Evolutionary conservation across 2,113 vertebrate species (phyloP).

Genomic region (Prochilodus magdalenae): DNA sequence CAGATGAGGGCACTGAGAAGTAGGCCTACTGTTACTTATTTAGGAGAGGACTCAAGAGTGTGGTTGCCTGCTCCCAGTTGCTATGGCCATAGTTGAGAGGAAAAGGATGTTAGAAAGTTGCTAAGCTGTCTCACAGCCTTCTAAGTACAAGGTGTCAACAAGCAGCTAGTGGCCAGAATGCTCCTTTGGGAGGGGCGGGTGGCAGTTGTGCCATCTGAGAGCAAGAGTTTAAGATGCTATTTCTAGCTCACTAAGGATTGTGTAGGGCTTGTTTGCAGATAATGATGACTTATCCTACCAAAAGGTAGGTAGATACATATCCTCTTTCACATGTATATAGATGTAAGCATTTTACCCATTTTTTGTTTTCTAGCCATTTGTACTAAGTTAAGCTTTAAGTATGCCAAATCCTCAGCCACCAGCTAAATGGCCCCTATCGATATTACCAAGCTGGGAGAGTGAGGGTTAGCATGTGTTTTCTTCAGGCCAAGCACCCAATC

Average conservation of each 20-base stretch:
- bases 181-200: background rate
- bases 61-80: background rate
- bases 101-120: background rate
- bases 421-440: too few species aligned
- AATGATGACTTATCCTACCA: background rate
- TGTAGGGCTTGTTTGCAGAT: background rate
- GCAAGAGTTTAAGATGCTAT: background rate
- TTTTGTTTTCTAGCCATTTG: too few species aligned
- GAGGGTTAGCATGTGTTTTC: too few species aligned
- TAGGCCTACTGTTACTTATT: background rate
- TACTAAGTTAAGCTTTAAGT: too few species aligned
- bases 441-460: too few species aligned
- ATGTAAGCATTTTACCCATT: too few species aligned
- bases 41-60: background rate
- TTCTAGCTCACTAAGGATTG: background rate
- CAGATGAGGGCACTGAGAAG: background rate
- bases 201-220: background rate
- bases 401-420: too few species aligned
- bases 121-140: background rate
- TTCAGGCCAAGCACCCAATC: too few species aligned
- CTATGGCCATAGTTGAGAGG: background rate
- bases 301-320: background rate
- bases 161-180: background rate
- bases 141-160: background rate
- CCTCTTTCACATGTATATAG: too few species aligned